Evolutionary conservation across 1,140 invertebrate species (phyloP).

Genomic region (Tetragonula clypearis): DNA sequence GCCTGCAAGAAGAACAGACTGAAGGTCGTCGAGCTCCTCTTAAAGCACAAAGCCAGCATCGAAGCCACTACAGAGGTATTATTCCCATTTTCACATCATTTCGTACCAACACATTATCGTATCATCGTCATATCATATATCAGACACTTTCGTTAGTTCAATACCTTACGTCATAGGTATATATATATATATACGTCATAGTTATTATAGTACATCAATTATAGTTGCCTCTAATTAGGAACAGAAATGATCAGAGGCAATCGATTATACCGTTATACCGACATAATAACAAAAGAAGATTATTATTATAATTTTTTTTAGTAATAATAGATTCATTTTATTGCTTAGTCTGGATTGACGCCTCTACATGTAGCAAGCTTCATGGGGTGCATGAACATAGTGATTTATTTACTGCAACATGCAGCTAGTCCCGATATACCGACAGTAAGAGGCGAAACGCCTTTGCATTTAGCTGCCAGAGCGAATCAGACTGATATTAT

Average conservation of each 20-base stretch:
- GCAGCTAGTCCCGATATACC: slow-evolving; percentile 96
- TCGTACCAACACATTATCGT: not conserved
- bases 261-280: not conserved
- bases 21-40: slow-evolving; percentile 96
- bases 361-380: slow-evolving; percentile 99
- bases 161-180: slow-evolving; percentile 18
- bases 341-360: slow-evolving; percentile 92
- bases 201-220: not conserved
- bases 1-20: slow-evolving; percentile 99
- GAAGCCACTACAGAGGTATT: slow-evolving; percentile 92
- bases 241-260: not conserved
- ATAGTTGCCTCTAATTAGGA: not conserved
- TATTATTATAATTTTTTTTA: slow-evolving; percentile 47
- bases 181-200: slow-evolving; percentile 2
- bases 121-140: too few species aligned
- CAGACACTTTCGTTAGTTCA: not conserved
- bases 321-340: slow-evolving; percentile 58
- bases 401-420: slow-evolving; percentile 96
- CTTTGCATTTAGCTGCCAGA: slow-evolving; percentile 97
- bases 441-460: slow-evolving; percentile 98
- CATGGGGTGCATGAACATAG: slow-evolving; percentile 99
- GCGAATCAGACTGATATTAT: slow-evolving; percentile 99
- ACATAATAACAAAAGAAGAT: not conserved
- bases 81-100: not conserved
- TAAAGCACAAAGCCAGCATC: slow-evolving; percentile 97